Conservation (phyloP, 1,140 invertebrate genomes). For the Drosophila pallidifrons region DNA sequence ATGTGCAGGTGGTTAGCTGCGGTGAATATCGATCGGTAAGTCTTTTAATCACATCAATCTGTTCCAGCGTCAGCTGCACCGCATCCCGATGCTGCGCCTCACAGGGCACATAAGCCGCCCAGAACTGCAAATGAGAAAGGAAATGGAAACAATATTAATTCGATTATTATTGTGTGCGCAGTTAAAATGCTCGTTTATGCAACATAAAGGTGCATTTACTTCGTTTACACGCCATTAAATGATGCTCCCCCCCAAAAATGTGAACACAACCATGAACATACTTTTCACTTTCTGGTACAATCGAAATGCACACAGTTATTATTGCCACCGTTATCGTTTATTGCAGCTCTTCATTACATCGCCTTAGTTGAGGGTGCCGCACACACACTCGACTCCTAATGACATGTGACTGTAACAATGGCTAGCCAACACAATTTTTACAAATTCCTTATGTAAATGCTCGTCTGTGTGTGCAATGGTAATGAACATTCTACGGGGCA, state of each 20-base stretch:
- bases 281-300: not conserved
- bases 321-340: constrained; percentile 46
- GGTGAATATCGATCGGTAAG: constrained; percentile 89
- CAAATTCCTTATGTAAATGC: constrained; percentile 51
- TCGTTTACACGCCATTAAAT: constrained; percentile 4
- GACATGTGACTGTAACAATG: constrained; percentile 41
- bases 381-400: constrained; percentile 25
- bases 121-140: constrained; percentile 88
- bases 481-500: constrained; percentile 34
- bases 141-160: not conserved
- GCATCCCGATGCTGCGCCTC: constrained; percentile 92
- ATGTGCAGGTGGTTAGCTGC: constrained; percentile 88
- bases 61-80: constrained; percentile 92
- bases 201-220: constrained; percentile 1
- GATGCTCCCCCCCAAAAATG: not conserved
- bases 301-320: not conserved
- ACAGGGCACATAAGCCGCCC: constrained; percentile 95
- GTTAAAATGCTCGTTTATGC: not conserved
- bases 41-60: constrained; percentile 92
- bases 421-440: constrained; percentile 28
- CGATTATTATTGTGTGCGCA: not conserved
- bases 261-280: not conserved
- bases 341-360: constrained; percentile 49
- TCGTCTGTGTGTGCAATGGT: constrained; percentile 30
- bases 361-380: not conserved